These are phyloP conservation scores for Lutjanus erythropterus DNA, from an alignment of 2,113 vertebrate genomes.

Conservation along the genomic window DNA sequence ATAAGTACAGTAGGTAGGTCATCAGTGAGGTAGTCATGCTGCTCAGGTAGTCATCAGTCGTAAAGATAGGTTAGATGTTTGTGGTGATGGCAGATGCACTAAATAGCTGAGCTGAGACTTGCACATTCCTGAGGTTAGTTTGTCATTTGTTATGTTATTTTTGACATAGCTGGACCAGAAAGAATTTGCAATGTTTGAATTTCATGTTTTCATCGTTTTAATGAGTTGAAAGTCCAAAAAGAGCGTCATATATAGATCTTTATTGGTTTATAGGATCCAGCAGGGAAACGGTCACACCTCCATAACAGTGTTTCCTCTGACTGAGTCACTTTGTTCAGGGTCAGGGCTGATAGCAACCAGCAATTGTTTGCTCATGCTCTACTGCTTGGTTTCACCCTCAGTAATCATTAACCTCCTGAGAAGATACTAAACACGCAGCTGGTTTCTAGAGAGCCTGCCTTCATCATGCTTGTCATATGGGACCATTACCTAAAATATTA, in stretches of 20 bases:
- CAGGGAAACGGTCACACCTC: slow-evolving; percentile 8
- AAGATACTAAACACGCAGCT: slow-evolving; percentile 51
- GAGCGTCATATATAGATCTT: slow-evolving; percentile 8
- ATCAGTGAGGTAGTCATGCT: slow-evolving; percentile 1
- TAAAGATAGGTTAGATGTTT: slow-evolving; percentile 43
- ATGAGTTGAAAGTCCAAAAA: slow-evolving; percentile 61
- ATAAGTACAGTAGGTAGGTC: background rate
- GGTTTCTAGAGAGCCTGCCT: slow-evolving; percentile 69
- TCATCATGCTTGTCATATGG: slow-evolving; percentile 2
- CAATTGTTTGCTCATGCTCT: slow-evolving; percentile 72
- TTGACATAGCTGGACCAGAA: background rate
- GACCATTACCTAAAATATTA: background rate
- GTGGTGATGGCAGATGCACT: slow-evolving; percentile 36
- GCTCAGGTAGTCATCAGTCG: slow-evolving; percentile 3
- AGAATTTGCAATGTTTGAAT: slow-evolving; percentile 11
- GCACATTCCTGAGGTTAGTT: background rate
- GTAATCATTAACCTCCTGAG: slow-evolving; percentile 88
- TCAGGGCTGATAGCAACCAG: slow-evolving; percentile 64
- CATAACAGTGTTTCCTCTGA: slow-evolving; percentile 28
- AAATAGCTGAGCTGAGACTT: slow-evolving; percentile 21
- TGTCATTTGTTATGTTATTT: slow-evolving; percentile 5
- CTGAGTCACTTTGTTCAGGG: slow-evolving; percentile 65
- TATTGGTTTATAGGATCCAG: slow-evolving; percentile 26
- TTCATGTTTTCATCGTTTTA: slow-evolving; percentile 33
- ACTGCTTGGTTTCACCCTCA: slow-evolving; percentile 85